phyloP scores from a whole-genome alignment of 2,888 invertebrate genomes.

The Xylota segnis region DNA sequence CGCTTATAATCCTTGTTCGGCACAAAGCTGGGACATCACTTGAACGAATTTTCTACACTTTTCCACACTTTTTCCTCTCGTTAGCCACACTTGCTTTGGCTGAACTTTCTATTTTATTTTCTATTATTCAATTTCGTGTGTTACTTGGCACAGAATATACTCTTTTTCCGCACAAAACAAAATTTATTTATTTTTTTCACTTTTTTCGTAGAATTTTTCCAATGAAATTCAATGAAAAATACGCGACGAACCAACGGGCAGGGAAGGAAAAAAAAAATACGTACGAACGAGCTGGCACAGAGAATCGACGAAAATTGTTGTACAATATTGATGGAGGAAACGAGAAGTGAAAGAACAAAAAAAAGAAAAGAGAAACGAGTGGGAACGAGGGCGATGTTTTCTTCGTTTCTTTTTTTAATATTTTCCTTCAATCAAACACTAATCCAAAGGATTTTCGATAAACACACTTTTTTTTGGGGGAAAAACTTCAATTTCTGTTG shows the following conservation, averaged over 20 bases:
- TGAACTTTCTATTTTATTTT: slow-evolving; percentile 67
- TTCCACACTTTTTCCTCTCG: slow-evolving; percentile 33
- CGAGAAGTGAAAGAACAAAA: slow-evolving; percentile 7
- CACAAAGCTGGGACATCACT: slow-evolving; percentile 42
- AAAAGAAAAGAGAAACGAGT: slow-evolving; percentile 17
- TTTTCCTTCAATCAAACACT: background rate
- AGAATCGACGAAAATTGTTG: slow-evolving; percentile 44
- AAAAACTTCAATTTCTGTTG: background rate
- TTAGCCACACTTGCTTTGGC: slow-evolving; percentile 19
- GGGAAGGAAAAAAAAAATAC: slow-evolving; percentile 16
- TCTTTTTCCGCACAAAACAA: slow-evolving; percentile 24
- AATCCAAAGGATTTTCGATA: background rate
- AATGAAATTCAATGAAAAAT: slow-evolving; percentile 5
- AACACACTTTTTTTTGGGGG: slow-evolving; percentile 1
- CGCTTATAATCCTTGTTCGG: slow-evolving; percentile 46
- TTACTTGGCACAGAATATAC: slow-evolving; percentile 61
- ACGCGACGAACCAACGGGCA: slow-evolving; percentile 32
- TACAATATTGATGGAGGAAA: slow-evolving; percentile 58
- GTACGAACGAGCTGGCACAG: slow-evolving; percentile 25
- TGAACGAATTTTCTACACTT: slow-evolving; percentile 9
- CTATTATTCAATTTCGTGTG: slow-evolving; percentile 57
- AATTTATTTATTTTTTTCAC: slow-evolving; percentile 35
- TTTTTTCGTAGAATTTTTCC: slow-evolving; percentile 41
- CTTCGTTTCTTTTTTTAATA: slow-evolving; percentile 11
- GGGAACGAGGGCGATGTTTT: slow-evolving; percentile 43